A percentile compares a stretch with the other conserved stretches of the same genome.
Evolutionary conservation across 2,888 invertebrate genomes (phyloP).

Genomic region (Nowickia ferox): DNA sequence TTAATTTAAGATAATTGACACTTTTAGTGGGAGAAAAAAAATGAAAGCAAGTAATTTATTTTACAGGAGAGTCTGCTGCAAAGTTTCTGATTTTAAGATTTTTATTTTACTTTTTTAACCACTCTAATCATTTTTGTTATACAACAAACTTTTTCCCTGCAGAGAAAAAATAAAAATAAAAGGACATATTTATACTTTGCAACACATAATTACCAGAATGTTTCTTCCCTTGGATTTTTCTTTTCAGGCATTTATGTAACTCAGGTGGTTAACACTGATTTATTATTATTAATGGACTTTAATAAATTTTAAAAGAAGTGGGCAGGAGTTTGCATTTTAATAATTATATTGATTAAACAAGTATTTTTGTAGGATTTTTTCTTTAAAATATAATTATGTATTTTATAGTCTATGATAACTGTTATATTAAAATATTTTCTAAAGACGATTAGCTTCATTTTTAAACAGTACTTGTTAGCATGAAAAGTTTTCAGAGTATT

Average conservation of each 20-base stretch:
- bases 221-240: not conserved
- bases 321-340: not conserved
- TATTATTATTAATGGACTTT: not conserved
- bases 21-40: not conserved
- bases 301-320: not conserved
- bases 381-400: no score
- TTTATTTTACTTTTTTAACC: not conserved
- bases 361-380: no score
- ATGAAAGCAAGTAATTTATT: not conserved
- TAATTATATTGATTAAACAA: not conserved
- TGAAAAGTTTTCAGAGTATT: no score
- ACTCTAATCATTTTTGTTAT: not conserved
- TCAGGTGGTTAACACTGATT: not conserved
- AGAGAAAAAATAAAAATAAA: not conserved
- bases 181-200: not conserved
- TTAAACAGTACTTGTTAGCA: no score
- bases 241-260: not conserved
- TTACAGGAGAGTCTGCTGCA: not conserved
- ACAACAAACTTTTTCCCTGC: not conserved
- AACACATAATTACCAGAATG: not conserved
- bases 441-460: no score
- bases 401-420: no score
- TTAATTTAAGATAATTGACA: not conserved
- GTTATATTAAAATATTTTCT: no score
- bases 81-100: not conserved